Percentiles rank a stretch among this genome's conserved stretches.
These are phyloP conservation scores for Mesochorus sp. DNA, from an alignment of 2,888 invertebrate species.

Conservation along the genomic window DNA sequence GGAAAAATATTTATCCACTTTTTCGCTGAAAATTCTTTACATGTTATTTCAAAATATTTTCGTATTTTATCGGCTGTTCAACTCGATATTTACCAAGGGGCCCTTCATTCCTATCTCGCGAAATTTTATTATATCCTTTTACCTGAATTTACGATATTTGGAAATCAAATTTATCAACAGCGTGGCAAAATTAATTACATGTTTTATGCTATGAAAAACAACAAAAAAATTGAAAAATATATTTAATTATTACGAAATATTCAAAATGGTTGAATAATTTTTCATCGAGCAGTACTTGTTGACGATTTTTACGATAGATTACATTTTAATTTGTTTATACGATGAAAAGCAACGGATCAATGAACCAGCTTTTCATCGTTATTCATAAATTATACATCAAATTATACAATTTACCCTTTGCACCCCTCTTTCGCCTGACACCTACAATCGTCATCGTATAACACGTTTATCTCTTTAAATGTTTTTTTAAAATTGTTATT, in stretches of 20 bases:
- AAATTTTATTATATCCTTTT: neutral
- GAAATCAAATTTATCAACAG: neutral
- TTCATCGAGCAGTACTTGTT: neutral
- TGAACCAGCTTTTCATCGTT: slow-evolving; percentile 10
- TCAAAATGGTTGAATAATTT: neutral
- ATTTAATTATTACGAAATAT: too few relatives aligned
- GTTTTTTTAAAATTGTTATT: slow-evolving; percentile 50
- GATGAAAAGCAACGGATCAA: slow-evolving; percentile 39
- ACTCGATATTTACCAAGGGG: too few relatives aligned
- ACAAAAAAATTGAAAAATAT: too few relatives aligned
- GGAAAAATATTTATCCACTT: too few relatives aligned
- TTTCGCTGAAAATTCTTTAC: too few relatives aligned
- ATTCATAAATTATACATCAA: too few relatives aligned
- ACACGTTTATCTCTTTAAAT: slow-evolving; percentile 3
- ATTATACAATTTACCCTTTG: too few relatives aligned
- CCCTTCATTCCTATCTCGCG: neutral
- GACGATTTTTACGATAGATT: slow-evolving; percentile 15
- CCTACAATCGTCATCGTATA: slow-evolving; percentile 12
- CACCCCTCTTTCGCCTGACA: neutral
- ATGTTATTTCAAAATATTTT: too few relatives aligned
- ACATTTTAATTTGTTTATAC: slow-evolving; percentile 45
- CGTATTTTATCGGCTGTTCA: too few relatives aligned
- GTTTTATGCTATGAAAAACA: neutral
- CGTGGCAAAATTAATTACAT: neutral
- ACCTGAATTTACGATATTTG: neutral